phyloP scores from a whole-genome alignment of 2,797 vertebrate species.

The Bucorvus abyssinicus region DNA sequence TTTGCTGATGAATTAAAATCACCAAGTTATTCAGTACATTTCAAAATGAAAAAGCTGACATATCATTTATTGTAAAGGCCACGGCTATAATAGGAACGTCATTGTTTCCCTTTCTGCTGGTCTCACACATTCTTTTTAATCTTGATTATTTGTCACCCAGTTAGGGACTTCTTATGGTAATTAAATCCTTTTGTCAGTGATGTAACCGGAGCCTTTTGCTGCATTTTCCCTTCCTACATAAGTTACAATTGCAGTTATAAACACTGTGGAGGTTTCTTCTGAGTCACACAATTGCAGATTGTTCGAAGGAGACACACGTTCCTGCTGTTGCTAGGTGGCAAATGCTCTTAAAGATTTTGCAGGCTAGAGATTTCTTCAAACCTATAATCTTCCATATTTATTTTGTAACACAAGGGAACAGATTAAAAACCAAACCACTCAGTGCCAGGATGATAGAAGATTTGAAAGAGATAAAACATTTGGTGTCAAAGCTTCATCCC shows the following conservation, averaged over 20 bases:
- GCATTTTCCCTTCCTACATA: slow-evolving; percentile 55
- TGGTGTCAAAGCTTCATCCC: not conserved
- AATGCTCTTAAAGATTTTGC: slow-evolving; percentile 67
- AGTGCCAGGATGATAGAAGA: not conserved
- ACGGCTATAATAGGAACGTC: slow-evolving; percentile 46
- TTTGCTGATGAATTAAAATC: slow-evolving; percentile 65
- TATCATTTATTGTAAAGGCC: slow-evolving; percentile 64
- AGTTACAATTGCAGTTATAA: slow-evolving; percentile 39
- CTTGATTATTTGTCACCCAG: slow-evolving; percentile 61
- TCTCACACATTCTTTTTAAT: slow-evolving; percentile 68
- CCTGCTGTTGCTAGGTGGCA: slow-evolving; percentile 67
- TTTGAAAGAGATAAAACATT: not conserved
- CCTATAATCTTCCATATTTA: slow-evolving; percentile 47
- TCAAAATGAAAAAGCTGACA: slow-evolving; percentile 67
- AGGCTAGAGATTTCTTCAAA: slow-evolving; percentile 41
- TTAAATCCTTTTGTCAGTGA: slow-evolving; percentile 58
- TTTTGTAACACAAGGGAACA: slow-evolving; percentile 2
- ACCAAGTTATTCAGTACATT: slow-evolving; percentile 64
- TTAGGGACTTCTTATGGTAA: slow-evolving; percentile 63
- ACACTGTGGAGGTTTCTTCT: slow-evolving; percentile 47
- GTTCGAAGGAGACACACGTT: slow-evolving; percentile 41
- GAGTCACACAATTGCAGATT: slow-evolving; percentile 64
- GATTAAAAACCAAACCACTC: not conserved
- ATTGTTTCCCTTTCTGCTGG: slow-evolving; percentile 71
- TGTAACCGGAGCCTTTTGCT: slow-evolving; percentile 33